Percentiles rank a stretch among this genome's conserved stretches.
These are phyloP conservation scores for Falcunculus frontatus DNA, from an alignment of 2,113 vertebrate genomes.

Conservation along the genomic window DNA sequence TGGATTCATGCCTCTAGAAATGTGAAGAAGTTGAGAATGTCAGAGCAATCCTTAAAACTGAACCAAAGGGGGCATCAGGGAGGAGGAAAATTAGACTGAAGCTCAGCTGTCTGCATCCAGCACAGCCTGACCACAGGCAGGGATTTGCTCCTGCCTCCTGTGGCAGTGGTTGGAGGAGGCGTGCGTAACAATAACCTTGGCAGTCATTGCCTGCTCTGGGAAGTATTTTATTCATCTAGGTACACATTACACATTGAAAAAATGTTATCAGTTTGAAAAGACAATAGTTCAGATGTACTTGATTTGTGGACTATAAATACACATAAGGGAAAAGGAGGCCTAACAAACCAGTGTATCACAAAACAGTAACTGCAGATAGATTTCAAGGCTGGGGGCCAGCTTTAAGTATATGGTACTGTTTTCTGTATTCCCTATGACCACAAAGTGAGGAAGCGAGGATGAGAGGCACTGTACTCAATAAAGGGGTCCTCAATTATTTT, in stretches of 20 bases:
- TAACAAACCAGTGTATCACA: background rate
- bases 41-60: background rate
- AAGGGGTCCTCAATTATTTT: background rate
- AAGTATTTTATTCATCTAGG: background rate
- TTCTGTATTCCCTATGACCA: background rate
- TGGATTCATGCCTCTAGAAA: background rate
- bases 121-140: background rate
- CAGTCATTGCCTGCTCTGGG: background rate
- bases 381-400: background rate
- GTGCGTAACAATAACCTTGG: accelerated
- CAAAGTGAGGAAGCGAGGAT: background rate
- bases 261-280: background rate
- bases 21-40: background rate
- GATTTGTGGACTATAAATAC: background rate
- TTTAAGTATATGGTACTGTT: background rate
- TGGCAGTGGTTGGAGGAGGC: background rate
- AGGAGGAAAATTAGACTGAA: background rate
- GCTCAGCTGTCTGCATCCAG: background rate
- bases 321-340: background rate
- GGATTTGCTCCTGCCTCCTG: background rate
- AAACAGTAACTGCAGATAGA: background rate
- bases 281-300: background rate
- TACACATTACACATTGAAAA: background rate
- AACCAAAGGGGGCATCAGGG: background rate
- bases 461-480: background rate